These are phyloP conservation scores for Echiichthys vipera DNA, from an alignment of 2,797 vertebrate species.

Conservation along the genomic window DNA sequence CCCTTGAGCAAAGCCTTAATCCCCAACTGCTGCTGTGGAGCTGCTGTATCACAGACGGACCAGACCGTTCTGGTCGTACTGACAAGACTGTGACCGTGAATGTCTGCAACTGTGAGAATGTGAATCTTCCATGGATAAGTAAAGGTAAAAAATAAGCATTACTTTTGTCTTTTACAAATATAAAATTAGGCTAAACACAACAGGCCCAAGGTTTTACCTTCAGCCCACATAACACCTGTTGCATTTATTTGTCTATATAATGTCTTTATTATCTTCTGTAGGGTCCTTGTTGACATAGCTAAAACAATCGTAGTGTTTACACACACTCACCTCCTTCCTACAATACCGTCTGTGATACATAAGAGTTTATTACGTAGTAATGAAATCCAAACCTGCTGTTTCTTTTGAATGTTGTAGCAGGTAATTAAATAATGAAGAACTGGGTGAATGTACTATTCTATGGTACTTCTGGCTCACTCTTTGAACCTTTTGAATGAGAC, in stretches of 20 bases:
- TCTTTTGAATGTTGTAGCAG: not conserved
- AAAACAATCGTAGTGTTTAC: not conserved
- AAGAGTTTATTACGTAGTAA: not conserved
- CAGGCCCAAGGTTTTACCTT: too few relatives aligned
- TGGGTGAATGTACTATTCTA: not conserved
- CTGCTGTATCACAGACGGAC: not conserved
- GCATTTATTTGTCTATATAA: too few relatives aligned
- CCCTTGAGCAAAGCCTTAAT: not conserved
- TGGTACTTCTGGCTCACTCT: not conserved
- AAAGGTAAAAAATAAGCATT: not conserved
- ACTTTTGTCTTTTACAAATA: too few relatives aligned
- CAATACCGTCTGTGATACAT: not conserved
- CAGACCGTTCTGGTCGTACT: not conserved
- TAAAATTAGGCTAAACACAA: too few relatives aligned
- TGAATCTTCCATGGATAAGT: not conserved
- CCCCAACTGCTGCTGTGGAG: not conserved
- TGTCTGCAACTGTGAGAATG: not conserved
- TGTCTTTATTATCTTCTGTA: not conserved
- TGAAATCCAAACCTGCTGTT: not conserved
- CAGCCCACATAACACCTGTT: too few relatives aligned
- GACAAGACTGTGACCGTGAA: not conserved
- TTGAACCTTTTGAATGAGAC: not conserved
- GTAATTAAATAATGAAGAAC: not conserved
- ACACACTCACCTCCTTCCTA: not conserved
- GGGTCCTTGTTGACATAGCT: not conserved